Evolutionary conservation across 2,797 vertebrate genomes (phyloP).

Genomic region (Siniperca scherzeri): DNA sequence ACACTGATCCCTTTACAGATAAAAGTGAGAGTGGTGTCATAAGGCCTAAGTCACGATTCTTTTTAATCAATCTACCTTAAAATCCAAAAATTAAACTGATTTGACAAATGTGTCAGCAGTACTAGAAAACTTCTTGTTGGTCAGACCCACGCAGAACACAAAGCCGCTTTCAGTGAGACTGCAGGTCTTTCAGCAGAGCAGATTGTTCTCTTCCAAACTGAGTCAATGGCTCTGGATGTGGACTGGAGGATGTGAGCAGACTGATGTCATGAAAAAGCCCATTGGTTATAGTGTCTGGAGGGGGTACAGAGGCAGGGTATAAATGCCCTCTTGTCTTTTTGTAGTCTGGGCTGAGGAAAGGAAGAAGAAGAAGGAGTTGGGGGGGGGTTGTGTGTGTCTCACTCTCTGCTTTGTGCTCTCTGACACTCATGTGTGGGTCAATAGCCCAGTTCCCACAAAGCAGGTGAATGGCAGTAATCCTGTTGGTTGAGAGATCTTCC

Average conservation of each 20-base stretch:
- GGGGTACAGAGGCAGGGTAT: slow-evolving; percentile 66
- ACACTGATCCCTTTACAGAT: neutral
- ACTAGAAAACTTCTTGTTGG: slow-evolving; percentile 20
- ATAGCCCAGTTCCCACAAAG: slow-evolving; percentile 81
- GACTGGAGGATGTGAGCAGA: slow-evolving; percentile 58
- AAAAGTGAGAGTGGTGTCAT: neutral
- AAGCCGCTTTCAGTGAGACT: slow-evolving; percentile 46
- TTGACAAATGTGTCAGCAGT: slow-evolving; percentile 25
- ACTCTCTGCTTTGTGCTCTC: slow-evolving; percentile 74
- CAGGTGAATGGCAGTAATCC: slow-evolving; percentile 76
- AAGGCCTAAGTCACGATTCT: neutral
- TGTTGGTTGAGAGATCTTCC: slow-evolving; percentile 67
- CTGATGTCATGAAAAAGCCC: slow-evolving; percentile 74
- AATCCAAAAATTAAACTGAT: neutral
- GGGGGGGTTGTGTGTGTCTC: slow-evolving; percentile 64
- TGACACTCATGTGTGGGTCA: slow-evolving; percentile 76
- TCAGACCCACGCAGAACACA: slow-evolving; percentile 35
- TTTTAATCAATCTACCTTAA: slow-evolving; percentile 1
- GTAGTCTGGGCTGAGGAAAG: slow-evolving; percentile 59
- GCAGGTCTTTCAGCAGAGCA: slow-evolving; percentile 58
- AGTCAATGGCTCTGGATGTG: slow-evolving; percentile 72
- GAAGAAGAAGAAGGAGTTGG: slow-evolving; percentile 58
- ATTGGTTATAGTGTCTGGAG: slow-evolving; percentile 70
- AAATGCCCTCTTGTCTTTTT: slow-evolving; percentile 77
- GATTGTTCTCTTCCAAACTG: slow-evolving; percentile 56